These are phyloP conservation scores for Pangasius sanitwongsei DNA, from an alignment of 2,797 vertebrate genomes.

Conservation along the genomic window DNA sequence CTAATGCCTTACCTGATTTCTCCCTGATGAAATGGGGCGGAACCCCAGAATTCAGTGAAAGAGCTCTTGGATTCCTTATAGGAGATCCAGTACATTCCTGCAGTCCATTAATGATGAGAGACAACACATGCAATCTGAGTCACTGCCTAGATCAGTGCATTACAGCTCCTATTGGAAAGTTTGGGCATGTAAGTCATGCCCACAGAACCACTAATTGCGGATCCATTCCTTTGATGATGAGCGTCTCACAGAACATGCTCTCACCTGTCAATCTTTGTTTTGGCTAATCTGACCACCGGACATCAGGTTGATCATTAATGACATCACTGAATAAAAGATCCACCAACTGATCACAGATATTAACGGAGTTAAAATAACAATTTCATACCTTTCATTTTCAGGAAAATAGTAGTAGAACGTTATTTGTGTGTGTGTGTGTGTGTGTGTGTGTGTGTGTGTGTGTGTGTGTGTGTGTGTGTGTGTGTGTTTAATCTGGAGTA, in stretches of 20 bases:
- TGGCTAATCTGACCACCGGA: constrained; percentile 13
- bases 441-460: background rate
- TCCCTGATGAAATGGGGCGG: constrained; percentile 35
- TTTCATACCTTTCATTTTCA: background rate
- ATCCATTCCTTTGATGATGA: constrained; percentile 2
- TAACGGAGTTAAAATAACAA: background rate
- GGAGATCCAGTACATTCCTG: background rate
- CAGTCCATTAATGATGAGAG: background rate
- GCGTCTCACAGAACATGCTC: constrained; percentile 25
- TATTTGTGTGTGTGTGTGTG: background rate
- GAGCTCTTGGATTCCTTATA: constrained; percentile 20
- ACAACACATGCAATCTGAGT: constrained; percentile 4
- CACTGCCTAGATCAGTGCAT: background rate
- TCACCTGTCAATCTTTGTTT: constrained; percentile 40
- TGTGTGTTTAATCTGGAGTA: background rate
- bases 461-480: background rate
- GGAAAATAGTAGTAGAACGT: background rate
- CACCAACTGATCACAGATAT: background rate
- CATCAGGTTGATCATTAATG: background rate
- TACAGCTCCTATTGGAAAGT: constrained; percentile 25
- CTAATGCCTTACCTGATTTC: constrained; percentile 37
- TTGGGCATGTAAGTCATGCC: constrained; percentile 1
- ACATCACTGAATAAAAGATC: background rate
- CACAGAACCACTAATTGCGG: background rate
- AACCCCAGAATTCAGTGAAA: constrained; percentile 13